phyloP scores from a whole-genome alignment of 2,113 vertebrate genomes.

The Oryzias celebensis region DNA sequence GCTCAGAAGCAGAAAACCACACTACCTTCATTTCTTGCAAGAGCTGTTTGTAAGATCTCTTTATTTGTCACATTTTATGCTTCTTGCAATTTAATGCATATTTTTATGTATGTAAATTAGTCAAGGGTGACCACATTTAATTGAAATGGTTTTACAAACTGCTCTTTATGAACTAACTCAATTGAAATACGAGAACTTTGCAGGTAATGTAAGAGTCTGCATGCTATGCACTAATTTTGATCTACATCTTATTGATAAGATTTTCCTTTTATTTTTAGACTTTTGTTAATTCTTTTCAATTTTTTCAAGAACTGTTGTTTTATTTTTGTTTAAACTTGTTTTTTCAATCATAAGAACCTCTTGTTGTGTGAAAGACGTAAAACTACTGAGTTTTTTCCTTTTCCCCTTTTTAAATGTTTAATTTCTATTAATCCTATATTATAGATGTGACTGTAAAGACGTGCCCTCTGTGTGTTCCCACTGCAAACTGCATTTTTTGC shows the following conservation, averaged over 20 bases:
- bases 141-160: constrained; percentile 47
- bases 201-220: not conserved
- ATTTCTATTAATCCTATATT: constrained; percentile 1
- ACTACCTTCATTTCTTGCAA: constrained; percentile 34
- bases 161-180: constrained; percentile 56
- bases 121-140: not conserved
- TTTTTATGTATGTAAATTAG: no score
- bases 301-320: no score
- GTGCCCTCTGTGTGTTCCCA: constrained; percentile 49
- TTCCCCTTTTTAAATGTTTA: not conserved
- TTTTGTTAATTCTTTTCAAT: no score
- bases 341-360: not conserved
- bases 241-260: no score
- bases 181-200: constrained; percentile 26
- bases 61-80: not conserved
- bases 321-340: not conserved
- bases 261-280: no score
- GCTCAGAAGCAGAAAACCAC: constrained; percentile 20
- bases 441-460: constrained; percentile 5
- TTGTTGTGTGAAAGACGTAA: not conserved
- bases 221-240: constrained; percentile 18
- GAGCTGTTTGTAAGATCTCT: constrained; percentile 58
- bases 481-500: constrained; percentile 67
- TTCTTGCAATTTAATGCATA: not conserved
- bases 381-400: not conserved